Evolutionary conservation across 2,888 invertebrate species (phyloP).

Genomic region (Tortricodes alternella): DNA sequence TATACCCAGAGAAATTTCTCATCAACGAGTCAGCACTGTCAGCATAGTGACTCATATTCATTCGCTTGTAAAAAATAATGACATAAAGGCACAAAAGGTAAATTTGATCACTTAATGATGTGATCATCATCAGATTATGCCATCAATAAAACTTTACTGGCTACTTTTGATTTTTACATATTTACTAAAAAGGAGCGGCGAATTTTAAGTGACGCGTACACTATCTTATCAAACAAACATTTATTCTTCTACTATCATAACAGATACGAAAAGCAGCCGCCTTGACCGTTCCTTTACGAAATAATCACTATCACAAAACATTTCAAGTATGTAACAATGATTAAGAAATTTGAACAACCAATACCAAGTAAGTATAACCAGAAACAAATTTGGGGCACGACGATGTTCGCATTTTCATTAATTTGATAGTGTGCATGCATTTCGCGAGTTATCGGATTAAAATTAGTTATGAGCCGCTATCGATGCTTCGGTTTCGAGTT

Average conservation of each 20-base stretch:
- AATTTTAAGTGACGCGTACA: too few species aligned
- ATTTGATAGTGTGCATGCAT: constrained; percentile 34
- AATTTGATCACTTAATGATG: too few species aligned
- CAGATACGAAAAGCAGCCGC: constrained; percentile 29
- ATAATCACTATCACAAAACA: not conserved
- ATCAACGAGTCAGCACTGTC: too few species aligned
- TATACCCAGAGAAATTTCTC: too few species aligned
- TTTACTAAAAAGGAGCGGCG: too few species aligned
- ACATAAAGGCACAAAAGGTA: too few species aligned
- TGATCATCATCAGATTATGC: too few species aligned
- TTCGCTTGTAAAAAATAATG: too few species aligned
- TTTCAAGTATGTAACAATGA: not conserved
- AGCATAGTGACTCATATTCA: too few species aligned
- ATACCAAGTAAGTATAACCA: not conserved
- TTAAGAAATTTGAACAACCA: constrained; percentile 2
- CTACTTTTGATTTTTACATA: too few species aligned
- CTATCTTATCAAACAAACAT: constrained; percentile 32
- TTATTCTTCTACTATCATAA: constrained; percentile 24
- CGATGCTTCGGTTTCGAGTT: not conserved
- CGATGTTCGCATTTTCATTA: constrained; percentile 33
- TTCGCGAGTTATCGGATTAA: constrained; percentile 34
- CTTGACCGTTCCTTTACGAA: constrained; percentile 49
- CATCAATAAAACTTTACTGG: too few species aligned
- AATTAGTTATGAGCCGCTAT: constrained; percentile 16
- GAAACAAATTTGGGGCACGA: constrained; percentile 28